Evolutionary conservation across 2,797 vertebrate species (phyloP), one percentile per base, ranked within the genome.

Genomic region (Chanos chanos): DNA sequence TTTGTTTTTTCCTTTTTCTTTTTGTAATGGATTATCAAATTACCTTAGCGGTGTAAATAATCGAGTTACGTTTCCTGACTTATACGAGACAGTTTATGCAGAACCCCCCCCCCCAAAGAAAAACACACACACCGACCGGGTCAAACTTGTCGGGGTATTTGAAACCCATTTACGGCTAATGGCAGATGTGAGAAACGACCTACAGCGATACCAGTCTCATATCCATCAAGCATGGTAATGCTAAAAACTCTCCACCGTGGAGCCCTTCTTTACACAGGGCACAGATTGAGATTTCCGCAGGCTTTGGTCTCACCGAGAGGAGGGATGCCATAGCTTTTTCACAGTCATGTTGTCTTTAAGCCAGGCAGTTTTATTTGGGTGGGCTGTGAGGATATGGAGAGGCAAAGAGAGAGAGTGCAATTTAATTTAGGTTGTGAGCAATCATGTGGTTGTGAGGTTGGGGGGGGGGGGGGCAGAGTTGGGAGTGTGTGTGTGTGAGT

Each of bases 401-500:
- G 28, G 43, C 33, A 51, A 48, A 24, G 56, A 31, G 56, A 57
- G 57, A 37, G 47, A 37, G 31, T 6, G 83, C 76, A 81, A 88
- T 91, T 92, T 94, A 87, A 94, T 95, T 93, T 94, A 87, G 83
- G 83, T 84, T 86, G 89, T 87, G 91, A 91, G 89, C 86, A 91
- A 90, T 91, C 91, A 92, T 85, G 91, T 91, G 91, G 92, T 92
- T 90, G 86, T 87, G 85, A 84, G 91, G 92, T 92, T 89, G 89
- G 82, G 89, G 86, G 16, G 75, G 74, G 76, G 13, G 33, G 16
- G n/a, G 6, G 33, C 15, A 15, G 37, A 64, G 16, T 71, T 71
- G 91, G 89, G 91, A 86, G 90, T n/a, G n/a, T n/a, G n/a, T n/a
- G n/a, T 85, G 91, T 91, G 91, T 92, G 92, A 90, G 86, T 87